Evolutionary conservation across 1,140 invertebrate genomes (phyloP).

Genomic region (Sycophaga agraensis): DNA sequence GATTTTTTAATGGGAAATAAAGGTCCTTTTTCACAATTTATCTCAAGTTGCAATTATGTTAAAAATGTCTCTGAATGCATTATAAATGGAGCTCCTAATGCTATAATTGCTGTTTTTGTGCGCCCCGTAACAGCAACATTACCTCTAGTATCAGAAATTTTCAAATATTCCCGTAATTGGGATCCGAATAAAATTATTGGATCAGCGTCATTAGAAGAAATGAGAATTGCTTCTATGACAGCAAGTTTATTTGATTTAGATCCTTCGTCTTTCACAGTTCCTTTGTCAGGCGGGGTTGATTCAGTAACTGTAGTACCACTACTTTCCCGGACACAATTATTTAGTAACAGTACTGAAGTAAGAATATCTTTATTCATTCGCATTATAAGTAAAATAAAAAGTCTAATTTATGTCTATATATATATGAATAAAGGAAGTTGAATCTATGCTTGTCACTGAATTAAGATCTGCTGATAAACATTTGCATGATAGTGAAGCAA

Average conservation of each 20-base stretch:
- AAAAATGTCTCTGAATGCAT: constrained; percentile 38
- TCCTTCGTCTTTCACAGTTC: constrained; percentile 40
- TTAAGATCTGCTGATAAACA: constrained; percentile 35
- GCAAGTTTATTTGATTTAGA: constrained; percentile 42
- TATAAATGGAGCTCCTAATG: constrained; percentile 35
- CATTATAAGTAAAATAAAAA: constrained; percentile 9
- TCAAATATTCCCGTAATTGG: constrained; percentile 35
- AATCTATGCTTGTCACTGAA: constrained; percentile 34
- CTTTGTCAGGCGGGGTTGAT: constrained; percentile 48
- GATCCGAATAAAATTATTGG: constrained; percentile 46
- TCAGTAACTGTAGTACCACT: constrained; percentile 42
- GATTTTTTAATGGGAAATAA: constrained; percentile 33
- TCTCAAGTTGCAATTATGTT: constrained; percentile 35
- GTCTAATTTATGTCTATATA: neutral
- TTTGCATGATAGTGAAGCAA: constrained; percentile 14
- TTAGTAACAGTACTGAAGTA: constrained; percentile 40
- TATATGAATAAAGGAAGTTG: constrained; percentile 33
- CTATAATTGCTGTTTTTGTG: constrained; percentile 44
- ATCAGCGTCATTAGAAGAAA: constrained; percentile 38
- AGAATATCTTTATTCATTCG: constrained; percentile 2
- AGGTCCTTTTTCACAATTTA: constrained; percentile 35
- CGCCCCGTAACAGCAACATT: constrained; percentile 45
- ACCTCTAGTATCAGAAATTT: constrained; percentile 45
- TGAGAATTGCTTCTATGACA: constrained; percentile 41
- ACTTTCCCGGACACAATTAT: constrained; percentile 39